phyloP scores from a whole-genome alignment of 1,140 invertebrate genomes.

The Orius insidiosus region DNA sequence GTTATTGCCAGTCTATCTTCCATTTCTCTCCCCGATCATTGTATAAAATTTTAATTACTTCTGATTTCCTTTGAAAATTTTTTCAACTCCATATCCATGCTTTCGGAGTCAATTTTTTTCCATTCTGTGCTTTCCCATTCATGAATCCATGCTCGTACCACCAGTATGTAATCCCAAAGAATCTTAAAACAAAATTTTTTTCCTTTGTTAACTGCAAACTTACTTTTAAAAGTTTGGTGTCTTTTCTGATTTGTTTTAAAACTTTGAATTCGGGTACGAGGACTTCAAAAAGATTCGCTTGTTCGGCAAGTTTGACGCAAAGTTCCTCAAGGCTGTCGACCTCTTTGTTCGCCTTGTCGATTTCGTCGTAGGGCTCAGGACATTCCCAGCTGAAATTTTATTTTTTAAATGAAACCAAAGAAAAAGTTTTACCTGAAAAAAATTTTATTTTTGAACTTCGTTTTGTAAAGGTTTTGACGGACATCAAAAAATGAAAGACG shows the following conservation, averaged over 20 bases:
- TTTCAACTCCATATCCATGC: constrained; percentile 88
- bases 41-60: constrained; percentile 26
- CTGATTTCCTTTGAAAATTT: constrained; percentile 71
- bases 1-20: no score
- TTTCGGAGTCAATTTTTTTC: constrained; percentile 84
- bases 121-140: constrained; percentile 86
- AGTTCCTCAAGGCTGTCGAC: constrained; percentile 50
- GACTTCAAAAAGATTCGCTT: constrained; percentile 72
- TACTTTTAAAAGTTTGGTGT: constrained; percentile 58
- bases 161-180: constrained; percentile 78
- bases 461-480: constrained; percentile 54
- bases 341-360: constrained; percentile 54
- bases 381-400: constrained; percentile 36
- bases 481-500: constrained; percentile 62
- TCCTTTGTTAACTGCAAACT: no score
- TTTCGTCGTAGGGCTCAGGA: constrained; percentile 47
- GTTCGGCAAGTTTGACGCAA: constrained; percentile 46
- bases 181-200: constrained; percentile 27
- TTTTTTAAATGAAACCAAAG: not conserved
- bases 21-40: no score
- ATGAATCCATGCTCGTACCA: constrained; percentile 62
- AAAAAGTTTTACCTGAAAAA: constrained; percentile 44
- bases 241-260: constrained; percentile 52
- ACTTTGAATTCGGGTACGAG: constrained; percentile 63
- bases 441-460: constrained; percentile 42